These are phyloP conservation scores for Hemichromis elongatus DNA, from an alignment of 2,113 vertebrate genomes.

Conservation along the genomic window DNA sequence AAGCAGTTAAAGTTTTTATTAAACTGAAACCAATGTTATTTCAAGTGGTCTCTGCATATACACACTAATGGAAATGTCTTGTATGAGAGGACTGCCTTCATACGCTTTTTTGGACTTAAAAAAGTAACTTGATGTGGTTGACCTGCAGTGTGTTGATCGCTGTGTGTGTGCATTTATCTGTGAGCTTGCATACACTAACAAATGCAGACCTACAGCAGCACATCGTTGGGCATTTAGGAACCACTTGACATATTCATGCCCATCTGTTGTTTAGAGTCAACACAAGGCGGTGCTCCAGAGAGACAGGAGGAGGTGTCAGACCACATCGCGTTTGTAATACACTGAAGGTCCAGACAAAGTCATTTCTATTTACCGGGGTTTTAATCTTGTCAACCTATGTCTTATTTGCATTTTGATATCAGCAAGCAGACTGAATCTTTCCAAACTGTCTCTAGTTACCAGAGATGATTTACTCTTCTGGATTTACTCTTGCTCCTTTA, in stretches of 20 bases:
- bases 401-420: conserved; percentile 13
- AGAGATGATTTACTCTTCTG: background rate
- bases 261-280: conserved; percentile 70
- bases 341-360: conserved; percentile 53
- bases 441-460: background rate
- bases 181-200: background rate
- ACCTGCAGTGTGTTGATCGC: background rate
- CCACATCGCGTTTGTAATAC: conserved; percentile 6
- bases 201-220: background rate
- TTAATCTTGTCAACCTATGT: background rate
- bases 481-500: background rate
- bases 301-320: conserved; percentile 39
- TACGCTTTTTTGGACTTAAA: background rate
- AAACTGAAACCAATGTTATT: background rate
- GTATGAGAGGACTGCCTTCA: background rate
- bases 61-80: background rate
- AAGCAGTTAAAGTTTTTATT: background rate
- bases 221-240: conserved; percentile 28
- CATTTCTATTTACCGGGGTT: conserved; percentile 14
- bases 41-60: background rate
- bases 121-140: background rate
- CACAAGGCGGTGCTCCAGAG: conserved; percentile 49
- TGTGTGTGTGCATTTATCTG: background rate
- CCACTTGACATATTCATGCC: conserved; percentile 64
- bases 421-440: background rate